Percentiles rank a stretch among this genome's conserved stretches.
These are phyloP conservation scores for Alaudala cheleensis DNA, from an alignment of 2,113 vertebrate species.

Conservation along the genomic window DNA sequence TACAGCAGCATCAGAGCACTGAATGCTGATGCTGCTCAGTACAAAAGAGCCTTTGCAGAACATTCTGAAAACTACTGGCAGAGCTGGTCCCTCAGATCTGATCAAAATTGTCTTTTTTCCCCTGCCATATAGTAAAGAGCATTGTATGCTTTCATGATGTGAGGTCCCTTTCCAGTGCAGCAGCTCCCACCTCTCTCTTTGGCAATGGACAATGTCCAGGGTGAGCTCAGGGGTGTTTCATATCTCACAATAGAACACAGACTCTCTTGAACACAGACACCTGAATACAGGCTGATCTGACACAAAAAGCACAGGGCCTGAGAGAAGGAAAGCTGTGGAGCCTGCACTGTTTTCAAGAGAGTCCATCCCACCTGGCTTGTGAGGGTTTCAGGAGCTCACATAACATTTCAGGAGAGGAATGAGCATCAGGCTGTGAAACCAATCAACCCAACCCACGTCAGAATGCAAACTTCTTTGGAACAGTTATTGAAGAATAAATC, in stretches of 20 bases:
- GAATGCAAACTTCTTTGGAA: not conserved
- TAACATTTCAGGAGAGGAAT: not conserved
- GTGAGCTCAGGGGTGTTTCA: not conserved
- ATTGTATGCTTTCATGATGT: not conserved
- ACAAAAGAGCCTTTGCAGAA: not conserved
- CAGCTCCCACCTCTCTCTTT: not conserved
- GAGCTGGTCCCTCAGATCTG: not conserved
- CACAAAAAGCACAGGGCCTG: not conserved
- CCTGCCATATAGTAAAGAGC: not conserved
- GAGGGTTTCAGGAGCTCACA: not conserved
- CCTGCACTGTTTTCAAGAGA: not conserved
- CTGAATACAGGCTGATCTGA: not conserved
- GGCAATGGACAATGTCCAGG: not conserved
- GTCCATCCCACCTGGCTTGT: not conserved
- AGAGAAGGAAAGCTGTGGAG: not conserved
- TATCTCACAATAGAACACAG: fast-evolving
- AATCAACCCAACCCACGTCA: not conserved
- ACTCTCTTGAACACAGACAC: not conserved
- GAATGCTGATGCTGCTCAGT: not conserved
- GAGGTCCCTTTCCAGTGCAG: not conserved
- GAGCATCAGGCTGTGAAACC: not conserved
- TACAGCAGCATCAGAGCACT: not conserved
- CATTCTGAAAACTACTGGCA: slow-evolving; percentile 11
- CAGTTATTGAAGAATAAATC: not conserved
- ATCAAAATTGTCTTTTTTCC: not conserved